Evolutionary conservation across 2,113 vertebrate species (phyloP).

Genomic region (Gallinago undulata): DNA sequence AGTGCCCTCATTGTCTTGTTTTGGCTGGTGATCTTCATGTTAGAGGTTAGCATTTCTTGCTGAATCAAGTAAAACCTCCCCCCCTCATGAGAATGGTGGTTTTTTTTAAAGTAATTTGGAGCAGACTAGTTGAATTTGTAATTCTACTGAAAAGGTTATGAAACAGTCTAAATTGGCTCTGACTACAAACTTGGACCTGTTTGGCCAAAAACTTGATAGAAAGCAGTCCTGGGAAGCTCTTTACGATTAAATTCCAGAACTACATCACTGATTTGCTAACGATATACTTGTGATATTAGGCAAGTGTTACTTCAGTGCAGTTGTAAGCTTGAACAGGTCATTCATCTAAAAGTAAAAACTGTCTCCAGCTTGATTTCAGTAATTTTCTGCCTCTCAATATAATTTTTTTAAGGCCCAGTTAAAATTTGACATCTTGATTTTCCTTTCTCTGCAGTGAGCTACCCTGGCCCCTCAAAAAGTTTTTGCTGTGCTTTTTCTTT

Average conservation of each 20-base stretch:
- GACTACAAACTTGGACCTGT: slow-evolving; percentile 67
- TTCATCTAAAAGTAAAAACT: not conserved
- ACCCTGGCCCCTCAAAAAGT: not conserved
- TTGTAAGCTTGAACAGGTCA: not conserved
- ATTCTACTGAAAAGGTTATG: slow-evolving; percentile 62
- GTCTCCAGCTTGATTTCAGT: not conserved
- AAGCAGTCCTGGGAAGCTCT: slow-evolving; percentile 45
- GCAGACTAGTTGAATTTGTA: slow-evolving; percentile 62
- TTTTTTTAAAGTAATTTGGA: slow-evolving; percentile 40
- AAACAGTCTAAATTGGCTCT: slow-evolving; percentile 56
- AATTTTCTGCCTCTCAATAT: not conserved
- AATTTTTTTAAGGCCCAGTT: not conserved
- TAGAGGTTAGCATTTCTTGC: not conserved
- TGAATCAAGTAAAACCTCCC: not conserved
- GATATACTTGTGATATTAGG: not conserved
- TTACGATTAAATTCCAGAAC: slow-evolving; percentile 32
- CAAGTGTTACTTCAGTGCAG: not conserved
- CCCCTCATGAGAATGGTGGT: not conserved
- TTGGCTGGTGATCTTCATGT: not conserved
- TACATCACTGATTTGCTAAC: slow-evolving; percentile 35
- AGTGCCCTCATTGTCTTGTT: not conserved
- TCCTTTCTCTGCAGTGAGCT: not conserved
- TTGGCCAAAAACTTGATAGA: slow-evolving; percentile 22
- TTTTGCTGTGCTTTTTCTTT: not conserved
- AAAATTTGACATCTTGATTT: not conserved